Conservation (phyloP, 2,797 vertebrate genomes). For the Mormyrops boulengeri region DNA sequence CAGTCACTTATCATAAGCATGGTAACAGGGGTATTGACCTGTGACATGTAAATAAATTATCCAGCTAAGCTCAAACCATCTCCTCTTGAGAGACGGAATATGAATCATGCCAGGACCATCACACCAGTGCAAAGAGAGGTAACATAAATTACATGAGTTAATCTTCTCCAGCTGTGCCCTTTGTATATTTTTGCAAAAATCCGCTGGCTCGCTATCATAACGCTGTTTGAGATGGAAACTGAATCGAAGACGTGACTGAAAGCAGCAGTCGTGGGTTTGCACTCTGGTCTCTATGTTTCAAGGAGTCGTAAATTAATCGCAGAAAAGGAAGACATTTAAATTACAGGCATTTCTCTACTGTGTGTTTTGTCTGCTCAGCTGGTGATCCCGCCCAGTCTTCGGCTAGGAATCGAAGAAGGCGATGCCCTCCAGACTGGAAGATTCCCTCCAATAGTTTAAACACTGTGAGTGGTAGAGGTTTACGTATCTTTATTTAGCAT, state of each 20-base stretch:
- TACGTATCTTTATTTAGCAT: conserved; percentile 14
- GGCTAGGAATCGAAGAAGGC: neutral
- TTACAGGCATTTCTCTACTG: neutral
- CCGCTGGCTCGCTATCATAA: neutral
- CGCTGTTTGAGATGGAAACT: neutral
- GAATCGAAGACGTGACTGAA: neutral
- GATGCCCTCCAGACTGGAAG: neutral
- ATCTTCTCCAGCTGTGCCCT: neutral
- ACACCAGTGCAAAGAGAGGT: neutral
- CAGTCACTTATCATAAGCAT: neutral
- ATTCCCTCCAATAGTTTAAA: neutral
- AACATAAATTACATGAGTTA: neutral
- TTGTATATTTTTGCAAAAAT: neutral
- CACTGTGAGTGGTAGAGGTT: neutral
- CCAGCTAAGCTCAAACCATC: neutral
- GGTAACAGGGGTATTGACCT: neutral
- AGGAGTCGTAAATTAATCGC: neutral
- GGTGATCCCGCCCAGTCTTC: neutral
- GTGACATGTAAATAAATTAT: neutral
- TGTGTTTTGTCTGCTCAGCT: neutral
- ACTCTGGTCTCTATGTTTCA: neutral
- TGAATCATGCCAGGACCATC: neutral
- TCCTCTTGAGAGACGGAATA: neutral
- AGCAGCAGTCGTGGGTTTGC: neutral
- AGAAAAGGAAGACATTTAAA: neutral